These are phyloP conservation scores for Chouioia cunea DNA, from an alignment of 2,888 invertebrate species.

Conservation along the genomic window DNA sequence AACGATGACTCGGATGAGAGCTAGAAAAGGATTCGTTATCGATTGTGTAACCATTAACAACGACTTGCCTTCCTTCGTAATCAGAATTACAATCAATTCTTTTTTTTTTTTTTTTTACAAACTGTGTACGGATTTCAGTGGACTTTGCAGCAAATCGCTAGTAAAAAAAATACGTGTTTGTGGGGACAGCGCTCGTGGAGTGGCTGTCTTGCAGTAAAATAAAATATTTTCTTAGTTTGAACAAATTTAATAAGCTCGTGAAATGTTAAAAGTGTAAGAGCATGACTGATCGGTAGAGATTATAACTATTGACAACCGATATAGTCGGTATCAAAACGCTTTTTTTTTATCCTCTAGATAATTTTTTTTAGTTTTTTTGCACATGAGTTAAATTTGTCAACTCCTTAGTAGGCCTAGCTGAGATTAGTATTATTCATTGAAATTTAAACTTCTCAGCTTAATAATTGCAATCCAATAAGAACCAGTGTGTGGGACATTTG, in stretches of 20 bases:
- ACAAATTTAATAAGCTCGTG: slow-evolving; percentile 42
- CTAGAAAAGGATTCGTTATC: slow-evolving; percentile 46
- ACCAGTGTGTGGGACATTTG: slow-evolving; percentile 39
- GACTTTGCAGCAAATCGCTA: slow-evolving; percentile 18
- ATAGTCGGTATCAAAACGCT: slow-evolving; percentile 33
- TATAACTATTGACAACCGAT: slow-evolving; percentile 40
- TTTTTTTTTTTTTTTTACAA: slow-evolving; percentile 27
- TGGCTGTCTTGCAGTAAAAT: slow-evolving; percentile 29
- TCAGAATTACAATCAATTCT: slow-evolving; percentile 30
- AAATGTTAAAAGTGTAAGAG: slow-evolving; percentile 39
- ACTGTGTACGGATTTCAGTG: slow-evolving; percentile 34
- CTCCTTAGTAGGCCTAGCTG: slow-evolving; percentile 30
- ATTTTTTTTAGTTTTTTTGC: slow-evolving; percentile 27
- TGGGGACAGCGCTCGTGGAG: slow-evolving; percentile 20
- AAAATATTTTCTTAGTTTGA: slow-evolving; percentile 40
- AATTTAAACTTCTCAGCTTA: slow-evolving; percentile 44
- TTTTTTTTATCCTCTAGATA: slow-evolving; percentile 38
- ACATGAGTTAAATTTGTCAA: slow-evolving; percentile 31
- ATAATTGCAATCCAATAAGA: slow-evolving; percentile 22
- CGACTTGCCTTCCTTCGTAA: slow-evolving; percentile 41
- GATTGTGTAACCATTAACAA: slow-evolving; percentile 28
- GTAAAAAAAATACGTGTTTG: slow-evolving; percentile 21
- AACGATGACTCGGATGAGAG: slow-evolving; percentile 51
- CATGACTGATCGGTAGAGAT: slow-evolving; percentile 44
- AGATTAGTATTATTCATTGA: slow-evolving; percentile 47